Evolutionary conservation across 1,140 invertebrate genomes (phyloP), one percentile per base, ranked within the genome.

Genomic region (Sinella curviseta): DNA sequence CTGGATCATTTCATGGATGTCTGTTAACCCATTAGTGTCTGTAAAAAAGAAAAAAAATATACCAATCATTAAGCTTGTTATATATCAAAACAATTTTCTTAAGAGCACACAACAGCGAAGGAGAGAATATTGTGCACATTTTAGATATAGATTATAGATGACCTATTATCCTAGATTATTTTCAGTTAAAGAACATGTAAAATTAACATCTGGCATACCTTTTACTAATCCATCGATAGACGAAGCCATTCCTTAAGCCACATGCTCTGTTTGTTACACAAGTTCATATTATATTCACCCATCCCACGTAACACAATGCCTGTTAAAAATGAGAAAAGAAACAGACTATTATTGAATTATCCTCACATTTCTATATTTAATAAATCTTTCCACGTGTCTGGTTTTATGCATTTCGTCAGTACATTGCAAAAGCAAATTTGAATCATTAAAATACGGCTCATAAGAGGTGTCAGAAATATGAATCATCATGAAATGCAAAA

Each of bases 381-480:
- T n/a, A n/a, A 48, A 48, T 20, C 8, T 20, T 48, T 20, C 8
- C 39, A 48, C 8, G 20, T 48, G 8, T 48, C 39, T 20, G 8
- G 20, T 20, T 48, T 48, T 48, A n/a, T 48, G 39, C 57, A 60
- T 17, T 26, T 60, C 57, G 57, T 70, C 65, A 70, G 65, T 70
- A 31, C 30, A 70, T 31, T 70, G 65, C 65, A 70, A n/a, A 34
- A 67, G 77, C 77, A 67, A 55, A 30, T 78, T 78, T 73, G 67
- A 78, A 78, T 78, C 77, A 78, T 28, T n/a, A 24, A 48, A 74
- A 20, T 60, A 70, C 65, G 65, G 36, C 57, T 78, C 77, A 78
- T 78, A 24, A 78, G 77, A 78, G 77, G 77, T 78, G 77, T 78
- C 77, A 78, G 77, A 74, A 26, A 28, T 74, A 73, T 74, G 26